phyloP scores from a whole-genome alignment of 2,113 vertebrate species.

The Urocitellus parryii region DNA sequence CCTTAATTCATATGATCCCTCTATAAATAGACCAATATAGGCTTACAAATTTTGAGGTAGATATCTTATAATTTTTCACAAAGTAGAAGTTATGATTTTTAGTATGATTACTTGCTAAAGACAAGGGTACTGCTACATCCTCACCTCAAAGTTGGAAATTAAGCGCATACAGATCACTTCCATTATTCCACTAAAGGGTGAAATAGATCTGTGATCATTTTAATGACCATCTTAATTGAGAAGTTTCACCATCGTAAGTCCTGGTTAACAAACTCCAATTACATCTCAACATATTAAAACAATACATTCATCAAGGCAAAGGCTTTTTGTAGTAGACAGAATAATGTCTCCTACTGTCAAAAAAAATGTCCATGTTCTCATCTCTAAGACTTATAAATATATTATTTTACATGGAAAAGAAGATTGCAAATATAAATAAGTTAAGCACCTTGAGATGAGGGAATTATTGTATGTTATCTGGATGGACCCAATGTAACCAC shows the following conservation, averaged over 20 bases:
- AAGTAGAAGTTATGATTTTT: background rate
- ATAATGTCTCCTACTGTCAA: background rate
- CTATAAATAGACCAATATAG: background rate
- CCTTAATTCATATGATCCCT: background rate
- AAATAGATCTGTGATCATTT: background rate
- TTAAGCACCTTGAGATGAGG: background rate
- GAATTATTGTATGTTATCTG: background rate
- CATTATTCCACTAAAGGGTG: background rate
- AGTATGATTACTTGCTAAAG: background rate
- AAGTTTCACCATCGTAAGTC: background rate
- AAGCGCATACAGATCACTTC: background rate
- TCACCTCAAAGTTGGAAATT: background rate
- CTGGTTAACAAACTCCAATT: background rate
- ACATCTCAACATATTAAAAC: background rate
- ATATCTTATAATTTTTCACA: background rate
- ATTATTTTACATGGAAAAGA: background rate
- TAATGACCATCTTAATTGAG: background rate
- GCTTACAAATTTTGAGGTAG: background rate
- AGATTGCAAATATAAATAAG: background rate
- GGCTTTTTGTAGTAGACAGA: background rate
- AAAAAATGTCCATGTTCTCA: background rate
- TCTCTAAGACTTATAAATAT: background rate
- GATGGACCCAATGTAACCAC: too few relatives aligned
- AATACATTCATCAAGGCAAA: background rate
- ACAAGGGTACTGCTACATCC: background rate